A percentile compares a stretch with the other conserved stretches of the same genome.
Evolutionary conservation across 2,888 invertebrate species (phyloP).

Genomic region (Blera fallax): DNA sequence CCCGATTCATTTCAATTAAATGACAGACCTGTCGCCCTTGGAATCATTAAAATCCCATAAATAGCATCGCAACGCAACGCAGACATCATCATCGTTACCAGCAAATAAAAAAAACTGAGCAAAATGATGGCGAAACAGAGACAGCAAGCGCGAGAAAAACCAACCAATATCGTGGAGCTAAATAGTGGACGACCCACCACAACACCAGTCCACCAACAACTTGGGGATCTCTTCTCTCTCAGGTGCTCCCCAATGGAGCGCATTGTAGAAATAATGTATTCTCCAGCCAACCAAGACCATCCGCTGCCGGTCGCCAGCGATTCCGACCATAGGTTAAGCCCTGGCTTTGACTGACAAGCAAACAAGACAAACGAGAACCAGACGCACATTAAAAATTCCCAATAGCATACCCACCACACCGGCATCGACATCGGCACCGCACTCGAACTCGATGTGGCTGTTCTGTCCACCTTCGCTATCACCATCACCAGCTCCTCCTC

Average conservation of each 20-base stretch:
- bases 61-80: slow-evolving; percentile 52
- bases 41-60: slow-evolving; percentile 64
- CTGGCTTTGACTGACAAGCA: slow-evolving; percentile 68
- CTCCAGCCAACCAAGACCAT: slow-evolving; percentile 68
- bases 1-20: slow-evolving; percentile 70
- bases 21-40: slow-evolving; percentile 68
- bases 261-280: slow-evolving; percentile 45
- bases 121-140: slow-evolving; percentile 13
- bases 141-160: slow-evolving; percentile 9
- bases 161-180: slow-evolving; percentile 67
- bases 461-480: slow-evolving; percentile 36
- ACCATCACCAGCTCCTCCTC: not conserved
- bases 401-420: slow-evolving; percentile 51
- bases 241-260: slow-evolving; percentile 46
- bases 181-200: slow-evolving; percentile 63
- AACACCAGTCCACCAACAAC: not conserved
- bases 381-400: slow-evolving; percentile 72
- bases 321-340: slow-evolving; percentile 68
- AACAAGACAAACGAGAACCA: slow-evolving; percentile 72
- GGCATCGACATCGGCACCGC: not conserved
- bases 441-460: slow-evolving; percentile 20
- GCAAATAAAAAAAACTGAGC: slow-evolving; percentile 4
- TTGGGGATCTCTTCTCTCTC: not conserved
- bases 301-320: slow-evolving; percentile 9
- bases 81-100: not conserved